These are phyloP conservation scores for Cynocephalus volans DNA, from an alignment of 2,113 vertebrate species.

Conservation along the genomic window DNA sequence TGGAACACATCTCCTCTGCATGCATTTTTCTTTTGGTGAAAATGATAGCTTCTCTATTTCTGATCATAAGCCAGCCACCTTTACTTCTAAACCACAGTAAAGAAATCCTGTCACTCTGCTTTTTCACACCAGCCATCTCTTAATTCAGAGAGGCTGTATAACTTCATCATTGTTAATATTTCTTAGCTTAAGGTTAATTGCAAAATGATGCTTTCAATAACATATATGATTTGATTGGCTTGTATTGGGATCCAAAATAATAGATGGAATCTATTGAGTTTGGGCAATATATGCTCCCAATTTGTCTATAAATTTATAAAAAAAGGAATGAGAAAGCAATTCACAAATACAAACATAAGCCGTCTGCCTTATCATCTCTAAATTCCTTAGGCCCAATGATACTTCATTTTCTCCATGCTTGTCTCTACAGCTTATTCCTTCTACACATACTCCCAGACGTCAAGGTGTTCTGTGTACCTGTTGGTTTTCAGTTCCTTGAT, in stretches of 20 bases:
- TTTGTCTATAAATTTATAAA: neutral
- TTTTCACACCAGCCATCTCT: neutral
- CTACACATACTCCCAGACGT: neutral
- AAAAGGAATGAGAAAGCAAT: neutral
- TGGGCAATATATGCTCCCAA: neutral
- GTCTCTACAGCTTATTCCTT: neutral
- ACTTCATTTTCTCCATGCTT: neutral
- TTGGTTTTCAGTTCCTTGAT: neutral
- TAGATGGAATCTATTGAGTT: neutral
- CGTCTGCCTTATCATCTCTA: neutral
- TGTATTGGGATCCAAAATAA: neutral
- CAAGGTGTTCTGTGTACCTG: neutral
- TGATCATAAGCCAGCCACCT: neutral
- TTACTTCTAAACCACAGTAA: neutral
- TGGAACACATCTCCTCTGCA: neutral
- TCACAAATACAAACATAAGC: neutral
- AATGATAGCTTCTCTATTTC: neutral
- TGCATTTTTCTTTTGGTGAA: neutral
- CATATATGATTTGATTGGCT: neutral
- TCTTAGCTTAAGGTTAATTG: constrained; percentile 2
- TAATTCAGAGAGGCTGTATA: neutral
- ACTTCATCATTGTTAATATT: neutral
- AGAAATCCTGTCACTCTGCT: neutral
- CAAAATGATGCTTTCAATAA: neutral
- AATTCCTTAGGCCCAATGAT: neutral